These are phyloP conservation scores for Parazoanthus swiftii DNA, from an alignment of 92 coral and sea anemone genomes.

Conservation along the genomic window DNA sequence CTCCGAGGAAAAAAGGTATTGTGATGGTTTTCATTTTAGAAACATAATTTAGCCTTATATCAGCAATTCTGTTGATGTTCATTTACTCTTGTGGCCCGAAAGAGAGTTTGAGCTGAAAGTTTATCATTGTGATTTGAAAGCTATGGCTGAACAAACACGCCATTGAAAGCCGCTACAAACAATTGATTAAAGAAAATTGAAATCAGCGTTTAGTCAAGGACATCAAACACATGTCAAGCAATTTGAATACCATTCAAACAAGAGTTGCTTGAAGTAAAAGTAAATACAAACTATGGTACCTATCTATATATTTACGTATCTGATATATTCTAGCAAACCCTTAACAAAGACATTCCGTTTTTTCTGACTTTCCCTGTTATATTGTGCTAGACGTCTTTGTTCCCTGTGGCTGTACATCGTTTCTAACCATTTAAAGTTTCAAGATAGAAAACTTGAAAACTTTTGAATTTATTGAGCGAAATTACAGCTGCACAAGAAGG, in stretches of 20 bases:
- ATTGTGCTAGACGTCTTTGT: not conserved
- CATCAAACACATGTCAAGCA: not conserved
- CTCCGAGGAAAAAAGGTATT: not conserved
- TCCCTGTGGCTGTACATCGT: not conserved
- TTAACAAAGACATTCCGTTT: not conserved
- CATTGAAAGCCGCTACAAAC: slow-evolving; percentile 25
- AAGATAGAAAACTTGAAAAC: not conserved
- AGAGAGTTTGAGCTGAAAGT: not conserved
- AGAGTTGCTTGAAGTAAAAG: not conserved
- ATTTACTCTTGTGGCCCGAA: not conserved
- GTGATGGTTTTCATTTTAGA: not conserved
- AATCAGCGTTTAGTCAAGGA: not conserved
- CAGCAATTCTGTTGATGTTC: not conserved
- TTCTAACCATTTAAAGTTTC: not conserved
- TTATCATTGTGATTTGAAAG: not conserved
- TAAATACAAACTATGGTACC: not conserved
- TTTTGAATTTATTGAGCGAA: not conserved
- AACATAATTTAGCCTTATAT: too few species aligned
- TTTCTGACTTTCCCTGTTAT: not conserved
- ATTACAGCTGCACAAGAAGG: not conserved
- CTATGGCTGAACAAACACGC: not conserved
- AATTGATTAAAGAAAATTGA: not conserved
- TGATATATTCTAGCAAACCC: not conserved
- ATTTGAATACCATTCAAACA: not conserved
- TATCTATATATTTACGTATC: not conserved